These are phyloP conservation scores for Eriosoma lanigerum DNA, from an alignment of 1,140 invertebrate genomes.

Conservation along the genomic window DNA sequence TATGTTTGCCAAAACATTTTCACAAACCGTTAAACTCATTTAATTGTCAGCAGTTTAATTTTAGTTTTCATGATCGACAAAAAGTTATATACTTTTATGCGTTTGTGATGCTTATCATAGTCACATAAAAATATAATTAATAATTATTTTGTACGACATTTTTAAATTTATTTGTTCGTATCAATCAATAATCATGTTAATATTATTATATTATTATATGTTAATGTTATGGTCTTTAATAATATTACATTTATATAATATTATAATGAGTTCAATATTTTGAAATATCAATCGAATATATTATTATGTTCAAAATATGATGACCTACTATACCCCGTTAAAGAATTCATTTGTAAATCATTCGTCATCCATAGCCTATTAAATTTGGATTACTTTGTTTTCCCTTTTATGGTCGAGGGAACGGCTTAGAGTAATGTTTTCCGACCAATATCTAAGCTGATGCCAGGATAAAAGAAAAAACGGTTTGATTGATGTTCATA, in stretches of 20 bases:
- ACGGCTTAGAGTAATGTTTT: conserved; percentile 15
- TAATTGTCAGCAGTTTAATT: background rate
- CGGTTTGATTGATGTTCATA: conserved; percentile 44
- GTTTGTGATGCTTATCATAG: no score
- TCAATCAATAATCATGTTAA: no score
- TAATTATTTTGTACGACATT: no score
- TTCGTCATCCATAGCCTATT: conserved; percentile 37
- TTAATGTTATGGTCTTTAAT: no score
- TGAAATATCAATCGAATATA: no score
- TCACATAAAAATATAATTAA: no score
- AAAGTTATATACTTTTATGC: no score
- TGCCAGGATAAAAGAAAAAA: conserved; percentile 14
- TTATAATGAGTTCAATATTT: no score
- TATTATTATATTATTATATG: no score
- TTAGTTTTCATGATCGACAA: background rate
- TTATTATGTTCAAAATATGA: no score
- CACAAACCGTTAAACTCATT: background rate
- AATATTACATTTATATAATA: no score
- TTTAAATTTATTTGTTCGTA: no score
- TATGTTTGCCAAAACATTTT: background rate
- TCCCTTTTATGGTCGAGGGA: background rate
- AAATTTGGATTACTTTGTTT: conserved; percentile 40
- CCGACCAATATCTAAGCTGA: conserved; percentile 10
- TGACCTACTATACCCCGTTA: conserved; percentile 21
- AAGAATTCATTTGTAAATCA: conserved; percentile 23